Evolutionary conservation across 2,797 vertebrate species (phyloP).

Genomic region (Gymnocypris eckloni): DNA sequence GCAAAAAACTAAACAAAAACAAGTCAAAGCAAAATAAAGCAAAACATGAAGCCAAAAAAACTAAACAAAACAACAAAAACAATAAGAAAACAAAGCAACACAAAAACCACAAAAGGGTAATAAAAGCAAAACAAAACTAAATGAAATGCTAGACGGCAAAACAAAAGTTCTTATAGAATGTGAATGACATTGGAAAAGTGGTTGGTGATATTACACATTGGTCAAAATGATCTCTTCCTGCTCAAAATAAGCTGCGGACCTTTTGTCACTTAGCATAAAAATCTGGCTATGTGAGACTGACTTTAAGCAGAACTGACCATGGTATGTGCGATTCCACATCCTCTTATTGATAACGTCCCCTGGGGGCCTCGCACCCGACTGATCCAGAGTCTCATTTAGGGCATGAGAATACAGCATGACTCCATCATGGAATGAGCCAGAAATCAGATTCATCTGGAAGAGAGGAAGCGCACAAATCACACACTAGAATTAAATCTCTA

Average conservation of each 20-base stretch:
- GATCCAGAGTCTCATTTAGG: constrained; percentile 79
- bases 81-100: neutral
- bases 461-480: neutral
- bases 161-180: neutral
- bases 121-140: neutral
- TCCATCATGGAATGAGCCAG: constrained; percentile 87
- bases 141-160: neutral
- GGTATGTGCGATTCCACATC: constrained; percentile 78
- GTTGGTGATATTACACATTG: neutral
- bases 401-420: constrained; percentile 87
- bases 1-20: neutral
- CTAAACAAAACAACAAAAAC: neutral
- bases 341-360: constrained; percentile 73
- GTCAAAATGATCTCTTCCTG: neutral
- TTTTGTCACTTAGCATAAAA: neutral
- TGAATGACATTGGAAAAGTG: neutral
- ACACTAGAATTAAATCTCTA: constrained; percentile 3
- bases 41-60: neutral
- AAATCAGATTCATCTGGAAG: constrained; percentile 70
- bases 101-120: neutral
- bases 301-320: constrained; percentile 74
- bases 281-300: neutral
- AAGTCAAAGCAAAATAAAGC: neutral
- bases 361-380: constrained; percentile 64
- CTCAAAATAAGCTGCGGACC: neutral